Base-by-base conservation (phyloP, 2,888 invertebrate genomes). In the Netelia melanura region DNA sequence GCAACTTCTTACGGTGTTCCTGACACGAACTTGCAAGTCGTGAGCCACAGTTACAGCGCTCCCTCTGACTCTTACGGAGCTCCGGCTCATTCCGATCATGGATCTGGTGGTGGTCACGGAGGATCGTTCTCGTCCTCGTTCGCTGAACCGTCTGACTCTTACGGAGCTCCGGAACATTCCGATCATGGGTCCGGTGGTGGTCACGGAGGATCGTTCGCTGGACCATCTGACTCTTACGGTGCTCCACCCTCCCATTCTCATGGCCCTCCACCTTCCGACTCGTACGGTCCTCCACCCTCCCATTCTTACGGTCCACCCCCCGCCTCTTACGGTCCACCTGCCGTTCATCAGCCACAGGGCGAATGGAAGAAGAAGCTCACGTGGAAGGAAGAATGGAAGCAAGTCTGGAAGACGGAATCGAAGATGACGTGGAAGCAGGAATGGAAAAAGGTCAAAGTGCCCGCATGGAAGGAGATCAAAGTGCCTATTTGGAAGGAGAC, bases 361-460 rank as follows among this genome's bases (percentile, higher is more conserved):
- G 96, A 96, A 88, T 97, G 97, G 97, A 96, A 97, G 93, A 97
- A 97, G 93, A 97, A 97, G 93, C 95, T 97, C 65, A 95, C 95
- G 43, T 98, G 97, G 97, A 97, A 97, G 93, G 96, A 97, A 84
- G 97, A 97, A 88, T 97, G 97, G 97, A 96, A 96, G 89, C 95
- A 96, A 91, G 94, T 97, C 43, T 97, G 96, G 96, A 97, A 97
- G 93, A 96, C 95, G 0, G 96, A 97, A 64, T 97, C 97, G 89
- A 97, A 97, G 92, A 94, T 96, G 77, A 94, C 94, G 68, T 97
- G 96, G 96, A 96, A 96, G 93, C 95, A 95, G 43, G 95, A 96
- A 91, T 97, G 97, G 97, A 96, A 96, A 89, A 97, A 97, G 90
- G 95, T 96, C 54, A 96, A 96, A 89, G 96, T 96, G 2, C 96